Conservation (phyloP, 2,797 vertebrate genomes). For the Bovichtus variegatus region DNA sequence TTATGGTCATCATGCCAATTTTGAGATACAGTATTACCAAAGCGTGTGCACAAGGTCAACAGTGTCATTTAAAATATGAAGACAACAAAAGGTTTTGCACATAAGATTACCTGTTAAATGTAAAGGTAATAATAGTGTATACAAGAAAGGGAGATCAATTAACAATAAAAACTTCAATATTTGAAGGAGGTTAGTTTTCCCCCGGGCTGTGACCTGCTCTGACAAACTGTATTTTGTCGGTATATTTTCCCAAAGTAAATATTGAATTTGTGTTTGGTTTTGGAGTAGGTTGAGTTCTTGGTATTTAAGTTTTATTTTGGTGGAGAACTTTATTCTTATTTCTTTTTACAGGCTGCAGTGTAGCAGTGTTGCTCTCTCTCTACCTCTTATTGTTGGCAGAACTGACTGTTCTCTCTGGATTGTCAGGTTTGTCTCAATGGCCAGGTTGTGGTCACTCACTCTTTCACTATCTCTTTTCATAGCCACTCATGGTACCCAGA, state of each 20-base stretch:
- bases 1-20: not conserved
- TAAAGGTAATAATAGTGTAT: not conserved
- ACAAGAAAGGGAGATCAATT: not conserved
- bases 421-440: conserved; percentile 18
- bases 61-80: not conserved
- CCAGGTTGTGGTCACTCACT: conserved; percentile 16
- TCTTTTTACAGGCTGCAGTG: not conserved
- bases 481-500: not conserved
- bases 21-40: not conserved
- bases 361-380: not conserved
- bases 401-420: not conserved
- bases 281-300: not conserved
- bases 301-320: not conserved
- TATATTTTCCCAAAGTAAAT: conserved; percentile 17
- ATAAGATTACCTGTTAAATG: not conserved
- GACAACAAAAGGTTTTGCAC: not conserved
- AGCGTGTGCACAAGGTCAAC: not conserved
- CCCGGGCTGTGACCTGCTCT: conserved; percentile 24
- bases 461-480: conserved; percentile 2
- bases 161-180: not conserved
- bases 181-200: conserved; percentile 6
- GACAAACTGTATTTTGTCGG: conserved; percentile 21
- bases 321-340: not conserved
- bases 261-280: conserved; percentile 9
- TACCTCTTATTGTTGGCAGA: not conserved